Base-by-base conservation (phyloP, 2,797 vertebrate species). In the Tachyglossus aculeatus region DNA sequence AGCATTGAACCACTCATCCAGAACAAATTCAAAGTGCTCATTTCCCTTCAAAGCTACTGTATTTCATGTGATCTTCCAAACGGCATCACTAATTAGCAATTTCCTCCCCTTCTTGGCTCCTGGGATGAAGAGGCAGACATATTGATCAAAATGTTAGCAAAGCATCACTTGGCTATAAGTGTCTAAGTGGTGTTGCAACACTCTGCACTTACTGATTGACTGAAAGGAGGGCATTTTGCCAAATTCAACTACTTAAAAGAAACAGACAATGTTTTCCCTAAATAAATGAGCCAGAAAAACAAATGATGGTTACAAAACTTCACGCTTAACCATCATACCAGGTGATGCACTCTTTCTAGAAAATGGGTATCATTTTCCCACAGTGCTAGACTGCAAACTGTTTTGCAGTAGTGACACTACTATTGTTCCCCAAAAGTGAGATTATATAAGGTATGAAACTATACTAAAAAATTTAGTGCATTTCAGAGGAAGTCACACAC, bases 131-230 rank as follows among this genome's bases (percentile, higher is more conserved):
- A 68, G 24, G 47, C 62, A 90, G 84, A 82, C 65, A 41, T 84
- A 90, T 79, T 71, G 82, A 88, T 89, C 67, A 85, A 70, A 84
- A 61, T 47, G 62, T 67, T 67, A 47, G 58, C 62, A 75, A 88
- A 78, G 19, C 48, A 74, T 79, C 71, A 81, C 11, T 67, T 85
- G 65, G 21, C 50, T 78, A 32, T 56, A 72, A 60, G 58, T 45
- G 12, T 67, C 47, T 77, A 68, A 83, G 54, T 67, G 60, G 43
- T 75, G 70, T 79, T 82, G 68, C 41, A 78, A 68, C 25, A 70
- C 38, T 37, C 5, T n/a, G 27, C 44, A 18, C 21, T 77, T 84
- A 84, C 22, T 59, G 6, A 32, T 39, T 58, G 38, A 25, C 22
- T 67, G 54, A 52, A 41, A 14, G 53, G 51, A 38, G 3, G 13